phyloP scores from a whole-genome alignment of 2,797 vertebrate species.

The Anguilla marmorata region DNA sequence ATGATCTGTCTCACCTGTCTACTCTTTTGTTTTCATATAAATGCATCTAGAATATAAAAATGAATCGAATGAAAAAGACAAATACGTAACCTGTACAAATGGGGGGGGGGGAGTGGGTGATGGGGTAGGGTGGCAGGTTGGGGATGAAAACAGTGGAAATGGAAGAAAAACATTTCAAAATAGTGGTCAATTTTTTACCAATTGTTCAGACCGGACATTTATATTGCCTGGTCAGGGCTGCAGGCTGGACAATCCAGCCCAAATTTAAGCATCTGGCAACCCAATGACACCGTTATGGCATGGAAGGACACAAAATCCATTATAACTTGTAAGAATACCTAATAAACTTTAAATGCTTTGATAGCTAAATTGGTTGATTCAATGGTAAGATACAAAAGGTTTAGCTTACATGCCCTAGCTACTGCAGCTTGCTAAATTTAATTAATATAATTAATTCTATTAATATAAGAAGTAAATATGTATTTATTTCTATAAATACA shows the following conservation, averaged over 20 bases:
- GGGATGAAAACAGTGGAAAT: too few species aligned
- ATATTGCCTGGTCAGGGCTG: too few species aligned
- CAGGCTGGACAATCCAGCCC: too few species aligned
- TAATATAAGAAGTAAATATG: background rate
- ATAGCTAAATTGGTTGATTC: background rate
- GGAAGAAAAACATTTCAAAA: too few species aligned
- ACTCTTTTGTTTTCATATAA: background rate
- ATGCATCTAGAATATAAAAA: background rate
- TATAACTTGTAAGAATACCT: too few species aligned
- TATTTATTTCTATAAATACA: background rate
- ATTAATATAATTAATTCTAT: background rate
- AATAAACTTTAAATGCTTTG: background rate
- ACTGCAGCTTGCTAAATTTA: background rate
- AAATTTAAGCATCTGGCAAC: too few species aligned
- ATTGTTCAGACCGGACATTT: too few species aligned
- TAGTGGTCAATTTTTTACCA: too few species aligned
- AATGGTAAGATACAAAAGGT: background rate
- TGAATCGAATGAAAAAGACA: background rate
- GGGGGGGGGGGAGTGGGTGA: too few species aligned
- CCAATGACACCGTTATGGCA: too few species aligned
- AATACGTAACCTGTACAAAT: background rate
- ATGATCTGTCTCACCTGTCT: background rate
- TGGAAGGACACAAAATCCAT: too few species aligned
- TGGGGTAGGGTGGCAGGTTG: too few species aligned
- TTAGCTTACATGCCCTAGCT: background rate